Conservation (phyloP, 92 coral and sea anemone genomes). For the Isaurus tuberculatus region DNA sequence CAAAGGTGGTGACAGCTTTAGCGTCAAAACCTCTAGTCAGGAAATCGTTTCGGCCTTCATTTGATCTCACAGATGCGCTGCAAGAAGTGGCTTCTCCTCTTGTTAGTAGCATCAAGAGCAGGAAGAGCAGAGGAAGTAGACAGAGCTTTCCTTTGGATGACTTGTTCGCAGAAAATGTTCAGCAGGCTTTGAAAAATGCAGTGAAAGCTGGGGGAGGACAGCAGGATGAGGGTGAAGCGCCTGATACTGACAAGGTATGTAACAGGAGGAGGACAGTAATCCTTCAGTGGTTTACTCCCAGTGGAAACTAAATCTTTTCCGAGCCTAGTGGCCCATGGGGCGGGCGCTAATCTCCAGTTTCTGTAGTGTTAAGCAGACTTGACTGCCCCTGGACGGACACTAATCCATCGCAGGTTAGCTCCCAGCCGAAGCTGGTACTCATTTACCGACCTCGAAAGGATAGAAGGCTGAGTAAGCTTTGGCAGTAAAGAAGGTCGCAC, state of each 20-base stretch:
- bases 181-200: slow-evolving; percentile 74
- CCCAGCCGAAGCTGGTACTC: too few species aligned
- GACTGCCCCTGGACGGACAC: too few species aligned
- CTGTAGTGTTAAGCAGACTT: too few species aligned
- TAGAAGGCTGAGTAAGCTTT: too few species aligned
- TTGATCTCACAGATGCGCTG: slow-evolving; percentile 89
- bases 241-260: slow-evolving; percentile 28
- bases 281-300: too few species aligned
- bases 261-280: too few species aligned
- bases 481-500: too few species aligned
- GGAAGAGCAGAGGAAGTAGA: slow-evolving; percentile 84
- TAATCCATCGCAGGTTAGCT: too few species aligned
- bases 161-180: slow-evolving; percentile 80
- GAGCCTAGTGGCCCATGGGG: too few species aligned
- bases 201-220: slow-evolving; percentile 47
- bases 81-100: slow-evolving; percentile 80
- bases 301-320: too few species aligned
- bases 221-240: neutral
- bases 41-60: slow-evolving; percentile 79
- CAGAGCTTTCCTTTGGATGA: slow-evolving; percentile 92
- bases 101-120: slow-evolving; percentile 58
- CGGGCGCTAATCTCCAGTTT: too few species aligned
- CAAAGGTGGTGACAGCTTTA: slow-evolving; percentile 47
- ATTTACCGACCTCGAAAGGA: too few species aligned
- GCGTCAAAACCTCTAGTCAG: slow-evolving; percentile 41